Base-by-base conservation (phyloP, 2,888 invertebrate species). In the Galeopsomyia nigrocyanea region DNA sequence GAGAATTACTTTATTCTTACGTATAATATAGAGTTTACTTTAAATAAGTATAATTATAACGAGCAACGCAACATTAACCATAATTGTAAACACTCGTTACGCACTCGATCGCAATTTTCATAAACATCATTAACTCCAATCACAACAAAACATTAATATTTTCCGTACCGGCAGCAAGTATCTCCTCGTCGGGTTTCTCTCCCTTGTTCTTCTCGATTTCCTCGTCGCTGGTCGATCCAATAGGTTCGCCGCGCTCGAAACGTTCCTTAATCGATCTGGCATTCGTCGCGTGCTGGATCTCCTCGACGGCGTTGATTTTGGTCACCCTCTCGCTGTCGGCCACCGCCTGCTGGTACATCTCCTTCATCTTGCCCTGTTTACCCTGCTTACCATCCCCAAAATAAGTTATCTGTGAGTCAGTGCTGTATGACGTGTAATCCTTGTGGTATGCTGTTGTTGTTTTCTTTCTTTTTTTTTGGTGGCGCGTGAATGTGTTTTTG, bases 261-360 rank as follows among this genome's bases (percentile, higher is more conserved):
- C 91, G 90, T 75, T 95, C 92, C 80, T 94, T 95, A 79, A 94
- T 91, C 53, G 91, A 90, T 73, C 90, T 85, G 49, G 91, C 89
- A 61, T 89, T 88, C 51, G 89, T 86, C 56, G 85, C 81, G 75
- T 83, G 82, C 73, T 86, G 86, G 65, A 86, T 83, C 77, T 86
- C 86, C 58, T 86, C 86, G 6, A 82, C 82, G 3, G 86, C 83
- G 74, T 86, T 86, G 75, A 83, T 84, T 80, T 86, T 86, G 53
- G 84, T 84, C 66, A 86, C 78, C 39, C 91, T 90, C 84, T 94
- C 94, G 73, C 93, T 94, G 80, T 94, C 94, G 79, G 92, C 91
- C 0, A 96, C 94, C 0, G 96, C 96, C 82, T 95, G 95, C 82
- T 96, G 96, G 84, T 96, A 96, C 90, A 95, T 92, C 82, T 96